Percentiles rank a stretch among this genome's conserved stretches.
These are phyloP conservation scores for Onthophagus sagittarius DNA, from an alignment of 2,888 invertebrate genomes.

Conservation along the genomic window DNA sequence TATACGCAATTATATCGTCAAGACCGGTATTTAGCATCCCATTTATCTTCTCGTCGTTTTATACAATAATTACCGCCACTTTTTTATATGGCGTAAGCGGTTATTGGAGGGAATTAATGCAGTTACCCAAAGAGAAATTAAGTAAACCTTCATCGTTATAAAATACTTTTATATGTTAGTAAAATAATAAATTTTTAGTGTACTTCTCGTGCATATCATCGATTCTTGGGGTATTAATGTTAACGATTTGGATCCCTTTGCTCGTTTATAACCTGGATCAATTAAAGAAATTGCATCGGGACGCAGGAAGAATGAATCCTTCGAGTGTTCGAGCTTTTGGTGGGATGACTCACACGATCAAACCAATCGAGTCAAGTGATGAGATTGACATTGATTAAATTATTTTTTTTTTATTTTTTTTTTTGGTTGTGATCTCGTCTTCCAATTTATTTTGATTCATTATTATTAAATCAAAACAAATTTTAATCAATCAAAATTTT, in stretches of 20 bases:
- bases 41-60: neutral
- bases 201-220: neutral
- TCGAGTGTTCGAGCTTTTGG: neutral
- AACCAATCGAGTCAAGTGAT: too few species aligned
- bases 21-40: neutral
- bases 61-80: neutral
- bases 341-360: neutral
- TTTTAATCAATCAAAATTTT: too few species aligned
- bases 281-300: neutral
- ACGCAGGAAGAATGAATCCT: neutral
- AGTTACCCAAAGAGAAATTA: neutral
- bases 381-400: too few species aligned
- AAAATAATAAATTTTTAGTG: neutral
- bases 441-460: too few species aligned
- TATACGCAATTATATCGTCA: neutral
- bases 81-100: neutral
- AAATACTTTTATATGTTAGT: neutral
- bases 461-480: too few species aligned
- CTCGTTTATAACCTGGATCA: neutral
- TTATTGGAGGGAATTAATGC: neutral
- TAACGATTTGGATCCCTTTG: neutral
- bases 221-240: neutral
- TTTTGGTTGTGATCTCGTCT: too few species aligned
- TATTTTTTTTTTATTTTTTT: too few species aligned
- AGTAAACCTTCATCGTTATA: neutral